Base-by-base conservation (phyloP, 37 sponge, comb jelly and placozoan genomes). In the Ephydatia muelleri region DNA sequence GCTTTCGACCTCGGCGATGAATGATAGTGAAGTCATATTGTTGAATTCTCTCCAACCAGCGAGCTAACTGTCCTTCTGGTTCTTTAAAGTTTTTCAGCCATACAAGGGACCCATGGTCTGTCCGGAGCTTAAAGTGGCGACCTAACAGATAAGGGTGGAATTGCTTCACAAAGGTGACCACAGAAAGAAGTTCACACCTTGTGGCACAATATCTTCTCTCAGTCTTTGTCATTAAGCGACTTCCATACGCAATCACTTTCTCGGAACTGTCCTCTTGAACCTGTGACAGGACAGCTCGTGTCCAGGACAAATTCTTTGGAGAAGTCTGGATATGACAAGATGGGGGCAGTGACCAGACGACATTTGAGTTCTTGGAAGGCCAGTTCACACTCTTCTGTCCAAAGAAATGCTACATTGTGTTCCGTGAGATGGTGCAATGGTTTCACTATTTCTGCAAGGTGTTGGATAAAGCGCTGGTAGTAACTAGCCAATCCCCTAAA, bases 351-450 rank as follows among this genome's bases (percentile, higher is more conserved):
- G n/a, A n/a, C n/a, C n/a, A n/a, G n/a, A n/a, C n/a, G n/a, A n/a
- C n/a, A n/a, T 80, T 34, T 21, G 75, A 80, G 30, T 65, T n/a
- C 8, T 70, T 19, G n/a, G 38, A 86, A 86, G 9, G 87, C 74
- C 22, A 2, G 5, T 28, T 86, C 27, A 65, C 80, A 86, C 16
- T 84, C 67, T 27, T 4, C 8, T 32, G 80, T 73, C 81, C 80
- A 86, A 14, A 72, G 35, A 40, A 85, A 85, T 2, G 79, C 49
- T 3, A 48, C 72, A 47, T 40, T 39, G 22, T 66, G 36, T 9
- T 78, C 80, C 0, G 83, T 88, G 36, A 88, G 65, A 26, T 11
- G 1, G 67, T 87, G 68, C n/a, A 88, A 40, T 8, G 83, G 88
- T 47, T 38, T 40, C 32, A 79, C 88, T 57, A 87, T 73, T 19